A percentile compares a stretch with the other conserved stretches of the same genome.
Conservation (phyloP, 2,888 invertebrate species). For the Orthosia incerta region DNA sequence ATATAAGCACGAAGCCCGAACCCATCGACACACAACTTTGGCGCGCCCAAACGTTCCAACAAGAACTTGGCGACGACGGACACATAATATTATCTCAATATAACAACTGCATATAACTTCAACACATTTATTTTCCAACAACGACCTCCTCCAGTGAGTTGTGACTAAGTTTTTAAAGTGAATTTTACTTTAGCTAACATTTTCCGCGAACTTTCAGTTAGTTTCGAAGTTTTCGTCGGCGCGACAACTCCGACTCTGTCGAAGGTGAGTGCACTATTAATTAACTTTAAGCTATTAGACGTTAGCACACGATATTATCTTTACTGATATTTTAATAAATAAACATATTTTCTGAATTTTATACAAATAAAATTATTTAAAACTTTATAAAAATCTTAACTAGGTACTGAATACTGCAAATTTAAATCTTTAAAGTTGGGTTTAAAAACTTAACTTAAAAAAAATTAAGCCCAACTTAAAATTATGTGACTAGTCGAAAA, state of each 20-base stretch:
- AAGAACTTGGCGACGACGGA: slow-evolving; percentile 77
- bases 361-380: not conserved
- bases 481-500: not conserved
- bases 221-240: slow-evolving; percentile 79
- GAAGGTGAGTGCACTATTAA: slow-evolving; percentile 61
- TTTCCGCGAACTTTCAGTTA: slow-evolving; percentile 76
- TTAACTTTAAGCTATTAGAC: slow-evolving; percentile 45
- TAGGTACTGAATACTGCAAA: not conserved
- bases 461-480: not conserved
- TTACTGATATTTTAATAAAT: not conserved
- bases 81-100: slow-evolving; percentile 58
- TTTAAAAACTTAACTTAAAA: not conserved
- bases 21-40: slow-evolving; percentile 87
- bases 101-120: slow-evolving; percentile 56
- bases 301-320: slow-evolving; percentile 2
- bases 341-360: not conserved
- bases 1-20: slow-evolving; percentile 87
- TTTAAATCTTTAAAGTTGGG: not conserved
- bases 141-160: slow-evolving; percentile 73
- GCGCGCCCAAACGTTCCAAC: slow-evolving; percentile 86
- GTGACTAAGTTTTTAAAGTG: slow-evolving; percentile 78
- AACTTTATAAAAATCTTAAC: not conserved
- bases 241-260: slow-evolving; percentile 66
- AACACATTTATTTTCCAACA: slow-evolving; percentile 64
- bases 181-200: slow-evolving; percentile 66